Conservation (phyloP, 2,797 vertebrate genomes). For the Microtus agrestis region DNA sequence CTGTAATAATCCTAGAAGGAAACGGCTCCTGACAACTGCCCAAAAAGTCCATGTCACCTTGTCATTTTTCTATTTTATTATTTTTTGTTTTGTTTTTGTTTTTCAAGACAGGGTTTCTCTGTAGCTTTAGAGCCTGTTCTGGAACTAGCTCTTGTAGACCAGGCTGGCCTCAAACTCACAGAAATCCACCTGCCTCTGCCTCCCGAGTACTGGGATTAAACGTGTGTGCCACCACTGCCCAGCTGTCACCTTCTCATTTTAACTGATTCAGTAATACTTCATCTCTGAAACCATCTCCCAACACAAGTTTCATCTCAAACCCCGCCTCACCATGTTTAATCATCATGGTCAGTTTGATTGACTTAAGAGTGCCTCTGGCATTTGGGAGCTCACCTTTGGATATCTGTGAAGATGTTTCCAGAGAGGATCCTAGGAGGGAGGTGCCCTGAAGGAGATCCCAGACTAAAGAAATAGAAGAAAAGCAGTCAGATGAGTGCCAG, state of each 20-base stretch:
- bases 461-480: not conserved
- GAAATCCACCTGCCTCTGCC: too few species aligned
- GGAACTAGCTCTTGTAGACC: too few species aligned
- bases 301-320: not conserved
- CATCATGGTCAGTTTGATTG: not conserved
- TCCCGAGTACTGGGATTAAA: too few species aligned
- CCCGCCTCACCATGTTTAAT: not conserved
- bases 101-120: too few species aligned
- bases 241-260: not conserved
- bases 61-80: not conserved
- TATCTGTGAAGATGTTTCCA: not conserved
- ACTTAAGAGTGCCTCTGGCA: not conserved
- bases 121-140: too few species aligned
- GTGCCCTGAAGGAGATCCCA: not conserved
- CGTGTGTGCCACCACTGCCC: too few species aligned
- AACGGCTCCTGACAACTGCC: too few species aligned
- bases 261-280: not conserved
- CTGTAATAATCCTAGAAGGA: too few species aligned
- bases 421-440: not conserved
- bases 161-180: too few species aligned
- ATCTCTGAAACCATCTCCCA: not conserved
- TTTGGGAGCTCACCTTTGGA: not conserved
- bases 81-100: too few species aligned
- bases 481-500: not conserved
- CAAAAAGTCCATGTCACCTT: not conserved